Conservation (phyloP, 2,888 invertebrate species). For the Orthonevra nobilis region DNA sequence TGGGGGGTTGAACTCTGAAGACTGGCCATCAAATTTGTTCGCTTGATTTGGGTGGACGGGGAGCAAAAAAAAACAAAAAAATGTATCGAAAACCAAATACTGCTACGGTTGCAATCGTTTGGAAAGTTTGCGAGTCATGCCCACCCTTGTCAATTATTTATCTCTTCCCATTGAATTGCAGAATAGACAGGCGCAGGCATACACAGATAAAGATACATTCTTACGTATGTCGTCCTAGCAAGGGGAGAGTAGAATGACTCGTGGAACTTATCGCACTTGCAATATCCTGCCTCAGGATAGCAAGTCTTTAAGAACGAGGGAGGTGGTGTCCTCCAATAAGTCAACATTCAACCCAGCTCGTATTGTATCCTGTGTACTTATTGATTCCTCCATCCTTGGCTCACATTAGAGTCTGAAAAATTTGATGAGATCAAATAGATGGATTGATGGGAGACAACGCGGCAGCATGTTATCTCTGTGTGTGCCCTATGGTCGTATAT, state of each 20-base stretch:
- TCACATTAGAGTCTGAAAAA: conserved; percentile 63
- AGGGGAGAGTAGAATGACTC: conserved; percentile 19
- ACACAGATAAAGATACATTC: conserved; percentile 42
- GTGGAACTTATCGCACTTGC: conserved; percentile 68
- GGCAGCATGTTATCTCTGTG: conserved; percentile 15
- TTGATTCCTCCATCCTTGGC: conserved; percentile 30
- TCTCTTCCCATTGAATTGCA: conserved; percentile 66
- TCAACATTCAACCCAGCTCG: conserved; percentile 58
- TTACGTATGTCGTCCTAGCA: conserved; percentile 58
- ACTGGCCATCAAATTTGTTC: conserved; percentile 47
- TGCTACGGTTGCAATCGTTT: conserved; percentile 47
- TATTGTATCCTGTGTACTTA: conserved; percentile 18
- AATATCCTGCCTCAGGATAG: conserved; percentile 48
- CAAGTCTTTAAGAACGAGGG: conserved; percentile 16
- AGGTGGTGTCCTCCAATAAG: conserved; percentile 66
- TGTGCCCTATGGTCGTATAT: conserved; percentile 15
- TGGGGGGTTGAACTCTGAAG: too few species aligned
- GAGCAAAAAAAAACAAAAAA: background rate
- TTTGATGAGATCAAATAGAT: conserved; percentile 70
- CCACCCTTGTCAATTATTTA: conserved; percentile 69
- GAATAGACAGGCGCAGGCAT: conserved; percentile 48
- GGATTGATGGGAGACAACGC: conserved; percentile 55
- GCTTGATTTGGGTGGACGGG: conserved; percentile 19
- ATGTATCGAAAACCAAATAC: conserved; percentile 27
- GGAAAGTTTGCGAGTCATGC: conserved; percentile 34